Evolutionary conservation across 1,140 invertebrate genomes (phyloP), one percentile per base, ranked within the genome.

Genomic region (Parasteatoda tepidariorum): DNA sequence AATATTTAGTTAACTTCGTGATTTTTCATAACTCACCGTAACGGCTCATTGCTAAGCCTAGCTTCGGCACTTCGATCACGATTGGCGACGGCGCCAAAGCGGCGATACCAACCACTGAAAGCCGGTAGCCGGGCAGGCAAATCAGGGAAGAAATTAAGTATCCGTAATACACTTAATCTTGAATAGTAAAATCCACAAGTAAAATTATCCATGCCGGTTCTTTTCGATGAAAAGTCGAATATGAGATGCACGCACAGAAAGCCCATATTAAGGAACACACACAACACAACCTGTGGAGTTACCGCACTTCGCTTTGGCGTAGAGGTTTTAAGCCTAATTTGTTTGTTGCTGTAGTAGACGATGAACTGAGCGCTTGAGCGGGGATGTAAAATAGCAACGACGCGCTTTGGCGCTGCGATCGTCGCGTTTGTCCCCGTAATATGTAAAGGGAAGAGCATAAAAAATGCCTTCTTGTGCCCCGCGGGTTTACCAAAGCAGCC

Each of bases 361-460:
- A 66, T 22, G 38, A 76, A 57, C 61, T 57, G 24, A 48, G 18
- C 9, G 28, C 22, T 57, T 31, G 33, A 41, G 30, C 15, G 74
- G 34, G 74, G 61, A 62, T 57, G 24, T 38, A 22, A 64, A 48
- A 74, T 61, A 48, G 48, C 24, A 61, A 22, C 34, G 74, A n/a
- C 74, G 61, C 61, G 34, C 24, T 34, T 76, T 76, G 74, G 74
- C 74, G 74, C 74, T 76, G 74, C 74, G 54, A 28, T 76, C 74
- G 73, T 26, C 28, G n/a, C 31, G 22, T 13, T 31, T 34, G 28
- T 61, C 71, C 38, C 24, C 66, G 38, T 34, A 68, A 38, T 34
- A 48, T 48, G 55, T 57, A 38, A 28, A 57, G 41, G 18, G 13
- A 55, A 57, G 41, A 55, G 34, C 18, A 68, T 55, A 48, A 71